These are phyloP conservation scores for Protosalanx chinensis DNA, from an alignment of 2,797 vertebrate species.

Conservation along the genomic window DNA sequence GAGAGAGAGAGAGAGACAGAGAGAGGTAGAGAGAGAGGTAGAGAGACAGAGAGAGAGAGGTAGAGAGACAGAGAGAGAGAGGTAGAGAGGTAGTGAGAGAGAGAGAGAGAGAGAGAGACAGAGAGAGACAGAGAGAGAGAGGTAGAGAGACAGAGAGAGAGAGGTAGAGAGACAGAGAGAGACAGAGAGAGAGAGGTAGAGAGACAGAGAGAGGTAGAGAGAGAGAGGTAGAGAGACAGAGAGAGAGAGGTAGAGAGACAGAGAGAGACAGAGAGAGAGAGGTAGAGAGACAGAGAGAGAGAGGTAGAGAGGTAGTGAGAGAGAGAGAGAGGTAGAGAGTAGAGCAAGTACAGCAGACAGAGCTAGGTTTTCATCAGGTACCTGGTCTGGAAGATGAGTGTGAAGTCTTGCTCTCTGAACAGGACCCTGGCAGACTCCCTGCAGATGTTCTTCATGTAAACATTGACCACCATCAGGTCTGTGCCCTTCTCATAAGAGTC, in stretches of 20 bases:
- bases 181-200: no score
- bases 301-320: no score
- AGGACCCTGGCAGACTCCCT: conserved; percentile 85
- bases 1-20: not conserved
- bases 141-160: no score
- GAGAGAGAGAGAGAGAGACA: not conserved
- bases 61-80: not conserved
- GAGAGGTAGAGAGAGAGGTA: not conserved
- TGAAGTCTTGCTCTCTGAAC: conserved; percentile 98
- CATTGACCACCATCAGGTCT: conserved; percentile 95
- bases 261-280: not conserved
- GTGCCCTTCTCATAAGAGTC: conserved; percentile 96
- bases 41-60: no score
- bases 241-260: not conserved
- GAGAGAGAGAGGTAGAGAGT: no score
- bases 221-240: no score
- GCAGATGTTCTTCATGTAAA: conserved; percentile 91
- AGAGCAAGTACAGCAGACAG: not conserved
- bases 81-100: no score
- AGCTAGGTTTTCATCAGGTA: conserved; percentile 43
- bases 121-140: not conserved
- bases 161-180: no score
- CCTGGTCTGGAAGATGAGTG: conserved; percentile 94
- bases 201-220: not conserved
- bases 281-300: no score